A percentile compares a stretch with the other conserved stretches of the same genome.
Evolutionary conservation across 2,888 invertebrate genomes (phyloP).

Genomic region (Charanyca ferruginea): DNA sequence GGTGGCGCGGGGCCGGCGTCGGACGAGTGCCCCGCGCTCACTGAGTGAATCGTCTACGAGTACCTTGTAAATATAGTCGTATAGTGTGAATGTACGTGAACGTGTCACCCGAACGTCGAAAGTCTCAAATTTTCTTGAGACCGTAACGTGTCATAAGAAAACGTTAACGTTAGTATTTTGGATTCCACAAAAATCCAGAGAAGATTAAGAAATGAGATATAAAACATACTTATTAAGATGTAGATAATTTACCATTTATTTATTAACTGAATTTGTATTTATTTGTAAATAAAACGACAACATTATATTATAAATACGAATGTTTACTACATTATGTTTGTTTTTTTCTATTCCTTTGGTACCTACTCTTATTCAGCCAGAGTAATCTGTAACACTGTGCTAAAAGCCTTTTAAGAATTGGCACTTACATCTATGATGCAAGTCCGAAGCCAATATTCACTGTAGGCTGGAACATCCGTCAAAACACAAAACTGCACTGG

Average conservation of each 20-base stretch:
- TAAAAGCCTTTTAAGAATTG: slow-evolving; percentile 27
- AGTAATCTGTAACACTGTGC: slow-evolving; percentile 17
- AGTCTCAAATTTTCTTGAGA: slow-evolving; percentile 91
- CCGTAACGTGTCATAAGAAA: slow-evolving; percentile 90
- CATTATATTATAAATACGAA: slow-evolving; percentile 91
- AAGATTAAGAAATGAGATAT: slow-evolving; percentile 91
- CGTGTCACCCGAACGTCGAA: slow-evolving; percentile 90
- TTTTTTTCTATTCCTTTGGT: slow-evolving; percentile 78
- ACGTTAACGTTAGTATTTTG: slow-evolving; percentile 91
- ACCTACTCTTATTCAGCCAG: slow-evolving; percentile 13
- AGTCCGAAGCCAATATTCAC: neutral
- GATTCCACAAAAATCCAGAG: slow-evolving; percentile 87
- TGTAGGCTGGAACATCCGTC: neutral
- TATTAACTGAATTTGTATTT: slow-evolving; percentile 92
- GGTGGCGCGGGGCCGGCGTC: slow-evolving; percentile 81
- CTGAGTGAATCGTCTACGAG: slow-evolving; percentile 86
- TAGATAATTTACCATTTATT: slow-evolving; percentile 92
- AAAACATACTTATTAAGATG: slow-evolving; percentile 91
- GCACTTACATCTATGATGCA: slow-evolving; percentile 40
- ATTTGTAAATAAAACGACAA: slow-evolving; percentile 91
- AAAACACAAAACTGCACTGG: slow-evolving; percentile 22
- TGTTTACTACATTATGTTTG: slow-evolving; percentile 90
- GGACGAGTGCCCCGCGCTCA: slow-evolving; percentile 82
- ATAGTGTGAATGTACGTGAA: slow-evolving; percentile 91
- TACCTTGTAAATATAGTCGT: slow-evolving; percentile 91